Evolutionary conservation across 2,888 invertebrate genomes (phyloP).

Genomic region (Imbricaverruca yamaguchii): DNA sequence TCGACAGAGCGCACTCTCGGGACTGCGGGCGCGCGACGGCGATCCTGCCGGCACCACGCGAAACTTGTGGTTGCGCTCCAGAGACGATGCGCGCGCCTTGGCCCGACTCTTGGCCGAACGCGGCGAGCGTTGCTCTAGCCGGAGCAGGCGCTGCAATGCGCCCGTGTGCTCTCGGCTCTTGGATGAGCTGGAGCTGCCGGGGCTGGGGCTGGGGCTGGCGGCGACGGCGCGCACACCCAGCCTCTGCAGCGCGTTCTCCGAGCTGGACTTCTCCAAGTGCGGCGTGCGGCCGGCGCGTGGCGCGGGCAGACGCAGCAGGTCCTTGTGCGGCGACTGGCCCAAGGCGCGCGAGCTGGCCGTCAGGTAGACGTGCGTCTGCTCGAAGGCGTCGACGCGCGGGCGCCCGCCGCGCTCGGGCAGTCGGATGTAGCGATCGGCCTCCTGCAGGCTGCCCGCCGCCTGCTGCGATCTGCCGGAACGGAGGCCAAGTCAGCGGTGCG

Average conservation of each 20-base stretch:
- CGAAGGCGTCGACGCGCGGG: constrained; percentile 23
- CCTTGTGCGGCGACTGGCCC: constrained; percentile 28
- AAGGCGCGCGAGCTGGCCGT: constrained; percentile 31
- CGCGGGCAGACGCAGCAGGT: constrained; percentile 29
- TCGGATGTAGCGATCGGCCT: constrained; percentile 13
- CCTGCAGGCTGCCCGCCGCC: constrained; percentile 1
- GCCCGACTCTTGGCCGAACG: constrained; percentile 24
- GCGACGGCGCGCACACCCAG: constrained; percentile 28
- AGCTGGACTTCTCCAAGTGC: constrained; percentile 30
- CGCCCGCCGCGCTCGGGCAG: neutral
- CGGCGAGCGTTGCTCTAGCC: constrained; percentile 31
- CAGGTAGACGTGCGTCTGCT: constrained; percentile 31
- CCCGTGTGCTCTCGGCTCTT: constrained; percentile 30
- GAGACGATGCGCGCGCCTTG: constrained; percentile 32
- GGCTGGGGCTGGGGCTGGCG: constrained; percentile 19
- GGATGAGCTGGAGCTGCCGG: constrained; percentile 19
- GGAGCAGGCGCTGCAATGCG: constrained; percentile 29
- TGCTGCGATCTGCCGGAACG: constrained; percentile 5
- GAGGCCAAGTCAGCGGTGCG: constrained; percentile 23
- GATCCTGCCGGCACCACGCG: constrained; percentile 30
- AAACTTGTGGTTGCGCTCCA: constrained; percentile 37
- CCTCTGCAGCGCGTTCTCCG: constrained; percentile 33
- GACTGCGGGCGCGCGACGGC: constrained; percentile 20
- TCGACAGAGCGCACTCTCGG: constrained; percentile 24
- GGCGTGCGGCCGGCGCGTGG: constrained; percentile 2